Evolutionary conservation across 2,797 vertebrate species (phyloP), one percentile per base, ranked within the genome.

Genomic region (Typhlichthys eigenmanni): DNA sequence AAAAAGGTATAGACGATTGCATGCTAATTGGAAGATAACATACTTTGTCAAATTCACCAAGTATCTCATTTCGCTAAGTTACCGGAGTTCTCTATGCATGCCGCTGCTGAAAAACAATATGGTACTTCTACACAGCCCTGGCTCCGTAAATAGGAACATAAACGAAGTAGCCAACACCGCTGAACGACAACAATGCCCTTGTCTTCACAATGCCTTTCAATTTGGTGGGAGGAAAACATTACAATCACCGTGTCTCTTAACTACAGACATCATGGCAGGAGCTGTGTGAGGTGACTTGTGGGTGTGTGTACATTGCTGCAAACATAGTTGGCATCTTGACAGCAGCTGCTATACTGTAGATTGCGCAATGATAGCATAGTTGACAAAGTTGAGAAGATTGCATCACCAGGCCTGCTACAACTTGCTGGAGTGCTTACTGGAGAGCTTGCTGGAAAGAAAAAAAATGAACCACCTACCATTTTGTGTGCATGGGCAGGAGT

Each of bases 351-450:
- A 81, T 4, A 45, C 64, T 56, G 79, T 4, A 47, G 62, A 69
- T 83, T 83, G 38, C 72, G 55, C 59, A 85, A 86, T 58, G 48
- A 75, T 73, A 61, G 54, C 68, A 46, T 43, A 66, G 64, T 62
- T 66, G 62, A 62, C 61, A 71, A 74, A 64, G 45, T 53, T 82
- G 32, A 46, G 38, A 49, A 11, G 6, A 73, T 19, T 50, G 4
- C 13, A 60, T 9, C n/a, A 9, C 59, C 32, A 45, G 17, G 57
- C 65, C 67, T 74, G 78, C 64, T 79, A 45, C 47, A 79, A 85
- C 74, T 60, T 77, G 79, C 60, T 38, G 13, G 24, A 29, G 3
- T 3, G 24, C 24, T 29, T 29, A 29, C 24, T 1, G 24, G 24
- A 29, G 24, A 29, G 24, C 24, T 29, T 29, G 24, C 24, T 29